phyloP scores from a whole-genome alignment of 2,113 vertebrate species.

The Muntiacus reevesi region DNA sequence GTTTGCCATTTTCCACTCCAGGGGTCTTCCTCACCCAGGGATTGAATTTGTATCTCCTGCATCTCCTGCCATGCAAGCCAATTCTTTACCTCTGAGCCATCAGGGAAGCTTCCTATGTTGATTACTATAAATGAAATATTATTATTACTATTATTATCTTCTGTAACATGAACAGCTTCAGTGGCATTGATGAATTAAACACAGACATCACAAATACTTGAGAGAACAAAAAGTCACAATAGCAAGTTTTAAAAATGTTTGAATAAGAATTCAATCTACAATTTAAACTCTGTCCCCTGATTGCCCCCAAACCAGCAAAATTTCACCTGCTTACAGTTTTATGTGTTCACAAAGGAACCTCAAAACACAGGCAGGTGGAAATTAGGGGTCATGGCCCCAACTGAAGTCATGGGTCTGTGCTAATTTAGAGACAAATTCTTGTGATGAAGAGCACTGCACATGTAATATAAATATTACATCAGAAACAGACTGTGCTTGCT shows the following conservation, averaged over 20 bases:
- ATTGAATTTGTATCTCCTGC: background rate
- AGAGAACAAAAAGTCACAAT: background rate
- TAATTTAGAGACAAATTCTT: background rate
- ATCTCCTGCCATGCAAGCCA: background rate
- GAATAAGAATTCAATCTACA: background rate
- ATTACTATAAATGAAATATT: background rate
- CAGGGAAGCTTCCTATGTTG: background rate
- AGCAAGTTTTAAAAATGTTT: background rate
- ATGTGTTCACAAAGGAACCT: background rate
- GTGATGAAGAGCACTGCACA: background rate
- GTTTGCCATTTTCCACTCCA: background rate
- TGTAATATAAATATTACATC: background rate
- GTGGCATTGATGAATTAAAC: background rate
- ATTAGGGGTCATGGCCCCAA: background rate
- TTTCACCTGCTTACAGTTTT: background rate
- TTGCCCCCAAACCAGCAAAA: background rate
- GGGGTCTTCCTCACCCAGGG: background rate
- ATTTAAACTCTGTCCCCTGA: background rate
- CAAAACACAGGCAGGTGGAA: background rate
- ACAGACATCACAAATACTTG: background rate
- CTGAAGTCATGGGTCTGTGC: background rate
- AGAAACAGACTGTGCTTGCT: background rate
- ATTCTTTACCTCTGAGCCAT: background rate
- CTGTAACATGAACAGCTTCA: background rate
- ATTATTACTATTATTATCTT: background rate